Conservation (phyloP, 2,113 vertebrate genomes). For the Hiodon tergisus region DNA sequence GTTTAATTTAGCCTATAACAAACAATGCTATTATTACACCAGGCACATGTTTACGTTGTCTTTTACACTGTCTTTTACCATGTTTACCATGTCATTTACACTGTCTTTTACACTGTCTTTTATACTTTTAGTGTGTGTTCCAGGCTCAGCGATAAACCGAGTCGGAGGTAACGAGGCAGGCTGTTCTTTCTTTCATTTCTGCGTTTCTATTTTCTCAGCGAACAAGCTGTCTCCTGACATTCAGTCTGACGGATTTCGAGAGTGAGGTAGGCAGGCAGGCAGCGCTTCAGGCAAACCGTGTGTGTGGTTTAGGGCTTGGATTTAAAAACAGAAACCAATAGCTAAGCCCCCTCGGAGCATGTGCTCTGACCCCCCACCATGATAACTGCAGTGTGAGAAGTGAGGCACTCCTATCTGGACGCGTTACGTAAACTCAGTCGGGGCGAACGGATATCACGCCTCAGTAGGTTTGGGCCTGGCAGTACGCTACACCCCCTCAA, state of each 20-base stretch:
- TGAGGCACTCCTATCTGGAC: not conserved
- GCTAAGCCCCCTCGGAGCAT: not conserved
- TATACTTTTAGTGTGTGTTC: not conserved
- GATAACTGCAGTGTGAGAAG: conserved; percentile 11
- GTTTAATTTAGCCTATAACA: conserved; percentile 27
- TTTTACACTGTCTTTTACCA: not conserved
- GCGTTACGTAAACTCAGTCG: conserved; percentile 1
- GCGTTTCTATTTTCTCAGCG: too few species aligned
- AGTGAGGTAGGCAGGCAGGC: not conserved
- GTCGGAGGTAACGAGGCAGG: not conserved
- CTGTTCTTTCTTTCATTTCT: too few species aligned
- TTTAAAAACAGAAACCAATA: conserved; percentile 17
- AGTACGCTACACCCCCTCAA: conserved; percentile 7
- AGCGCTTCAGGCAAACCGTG: too few species aligned
- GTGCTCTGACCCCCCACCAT: not conserved
- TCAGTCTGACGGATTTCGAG: not conserved
- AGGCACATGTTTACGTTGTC: conserved; percentile 1
- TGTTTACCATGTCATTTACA: not conserved
- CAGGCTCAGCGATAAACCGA: not conserved
- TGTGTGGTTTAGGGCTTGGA: too few species aligned
- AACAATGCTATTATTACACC: conserved; percentile 18
- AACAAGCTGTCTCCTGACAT: too few species aligned
- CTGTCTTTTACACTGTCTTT: not conserved
- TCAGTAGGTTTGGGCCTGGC: conserved; percentile 4
- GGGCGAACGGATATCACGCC: not conserved